These are phyloP conservation scores for Agapetus fuscipes DNA, from an alignment of 2,888 invertebrate genomes.

Conservation along the genomic window DNA sequence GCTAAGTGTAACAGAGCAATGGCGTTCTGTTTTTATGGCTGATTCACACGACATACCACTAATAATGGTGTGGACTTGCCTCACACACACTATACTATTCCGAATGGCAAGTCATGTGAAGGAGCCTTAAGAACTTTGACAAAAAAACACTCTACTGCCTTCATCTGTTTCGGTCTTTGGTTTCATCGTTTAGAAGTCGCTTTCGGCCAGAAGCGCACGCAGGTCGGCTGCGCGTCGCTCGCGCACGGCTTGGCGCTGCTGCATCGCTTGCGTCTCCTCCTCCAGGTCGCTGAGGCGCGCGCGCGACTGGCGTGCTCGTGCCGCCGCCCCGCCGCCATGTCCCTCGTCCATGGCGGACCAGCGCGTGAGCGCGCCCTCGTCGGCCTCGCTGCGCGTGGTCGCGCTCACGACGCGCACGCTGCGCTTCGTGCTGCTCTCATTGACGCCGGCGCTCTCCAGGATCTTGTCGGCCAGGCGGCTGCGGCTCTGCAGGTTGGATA, in stretches of 20 bases:
- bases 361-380: constrained; percentile 42
- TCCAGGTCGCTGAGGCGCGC: constrained; percentile 63
- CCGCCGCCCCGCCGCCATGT: constrained; percentile 47
- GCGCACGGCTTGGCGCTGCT: constrained; percentile 56
- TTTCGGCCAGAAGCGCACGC: constrained; percentile 56
- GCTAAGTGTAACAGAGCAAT: too few species aligned
- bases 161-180: too few species aligned
- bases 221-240: constrained; percentile 64
- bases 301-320: constrained; percentile 54
- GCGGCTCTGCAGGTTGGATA: constrained; percentile 47
- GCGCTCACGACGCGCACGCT: constrained; percentile 29
- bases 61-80: too few species aligned
- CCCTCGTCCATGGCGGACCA: constrained; percentile 51
- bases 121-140: too few species aligned
- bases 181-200: too few species aligned
- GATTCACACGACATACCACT: too few species aligned
- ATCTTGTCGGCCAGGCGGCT: constrained; percentile 53
- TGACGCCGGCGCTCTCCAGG: constrained; percentile 48
- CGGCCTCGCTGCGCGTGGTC: constrained; percentile 27
- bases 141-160: too few species aligned
- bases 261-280: constrained; percentile 63
- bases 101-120: too few species aligned
- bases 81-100: too few species aligned
- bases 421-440: constrained; percentile 9
- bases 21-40: too few species aligned